Evolutionary conservation across 2,797 vertebrate genomes (phyloP).

Genomic region (Danio jaintianensis): DNA sequence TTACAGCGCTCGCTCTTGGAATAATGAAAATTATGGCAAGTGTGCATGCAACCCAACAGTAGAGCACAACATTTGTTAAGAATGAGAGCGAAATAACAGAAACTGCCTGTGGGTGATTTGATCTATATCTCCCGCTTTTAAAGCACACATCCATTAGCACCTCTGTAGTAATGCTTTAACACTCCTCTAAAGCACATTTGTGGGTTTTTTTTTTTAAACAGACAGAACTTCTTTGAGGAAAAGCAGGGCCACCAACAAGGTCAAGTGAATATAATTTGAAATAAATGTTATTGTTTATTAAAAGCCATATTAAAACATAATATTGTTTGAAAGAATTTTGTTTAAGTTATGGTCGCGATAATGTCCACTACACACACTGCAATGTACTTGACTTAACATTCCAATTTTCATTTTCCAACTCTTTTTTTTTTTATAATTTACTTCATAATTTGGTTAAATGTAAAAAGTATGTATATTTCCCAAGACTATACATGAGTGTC

Average conservation of each 20-base stretch:
- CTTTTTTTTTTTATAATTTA: no score
- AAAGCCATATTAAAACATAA: neutral
- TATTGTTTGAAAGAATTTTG: neutral
- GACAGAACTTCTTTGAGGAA: neutral
- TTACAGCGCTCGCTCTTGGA: slow-evolving; percentile 39
- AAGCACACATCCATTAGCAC: slow-evolving; percentile 26
- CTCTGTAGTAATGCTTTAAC: neutral
- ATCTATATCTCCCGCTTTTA: neutral
- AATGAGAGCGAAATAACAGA: slow-evolving; percentile 13
- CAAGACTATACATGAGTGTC: no score
- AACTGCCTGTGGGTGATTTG: neutral
- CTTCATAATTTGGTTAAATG: no score
- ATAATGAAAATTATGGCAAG: slow-evolving; percentile 49
- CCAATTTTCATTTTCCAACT: no score
- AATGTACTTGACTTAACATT: no score
- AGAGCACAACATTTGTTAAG: neutral
- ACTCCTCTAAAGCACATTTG: neutral
- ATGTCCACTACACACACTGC: no score
- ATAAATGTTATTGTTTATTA: neutral
- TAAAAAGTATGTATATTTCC: no score
- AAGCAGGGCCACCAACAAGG: slow-evolving; percentile 18
- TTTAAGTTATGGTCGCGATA: no score
- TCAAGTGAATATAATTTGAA: neutral
- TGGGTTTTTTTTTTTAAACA: neutral
- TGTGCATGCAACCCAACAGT: neutral